These are phyloP conservation scores for Ichneumoninae sp. DNA, from an alignment of 2,888 invertebrate genomes.

Conservation along the genomic window DNA sequence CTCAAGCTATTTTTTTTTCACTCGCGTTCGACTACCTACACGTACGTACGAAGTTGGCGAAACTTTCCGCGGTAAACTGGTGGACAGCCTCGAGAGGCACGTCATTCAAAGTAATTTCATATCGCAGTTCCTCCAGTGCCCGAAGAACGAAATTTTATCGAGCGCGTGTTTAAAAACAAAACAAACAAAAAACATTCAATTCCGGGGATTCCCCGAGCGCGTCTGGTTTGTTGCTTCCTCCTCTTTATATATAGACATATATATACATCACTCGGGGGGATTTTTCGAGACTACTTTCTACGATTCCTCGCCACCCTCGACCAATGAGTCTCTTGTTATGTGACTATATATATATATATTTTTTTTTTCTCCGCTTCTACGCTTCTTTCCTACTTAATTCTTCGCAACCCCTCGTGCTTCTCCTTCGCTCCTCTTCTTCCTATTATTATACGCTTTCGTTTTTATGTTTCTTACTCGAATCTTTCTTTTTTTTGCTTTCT, in stretches of 20 bases:
- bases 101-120: slow-evolving; percentile 58
- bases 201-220: slow-evolving; percentile 51
- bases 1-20: slow-evolving; percentile 2
- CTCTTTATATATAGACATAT: neutral
- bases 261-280: slow-evolving; percentile 5
- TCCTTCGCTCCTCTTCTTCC: slow-evolving; percentile 42
- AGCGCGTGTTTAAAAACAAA: slow-evolving; percentile 52
- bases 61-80: slow-evolving; percentile 41
- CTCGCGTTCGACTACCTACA: neutral
- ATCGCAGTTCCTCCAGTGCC: slow-evolving; percentile 39
- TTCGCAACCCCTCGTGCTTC: slow-evolving; percentile 56
- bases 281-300: slow-evolving; percentile 7
- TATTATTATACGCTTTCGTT: slow-evolving; percentile 43
- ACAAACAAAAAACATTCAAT: slow-evolving; percentile 30
- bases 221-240: slow-evolving; percentile 31
- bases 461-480: slow-evolving; percentile 42
- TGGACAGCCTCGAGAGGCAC: slow-evolving; percentile 48
- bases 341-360: neutral
- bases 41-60: slow-evolving; percentile 17
- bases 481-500: slow-evolving; percentile 61
- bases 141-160: slow-evolving; percentile 24
- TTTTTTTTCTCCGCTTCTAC: slow-evolving; percentile 42
- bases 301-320: slow-evolving; percentile 31
- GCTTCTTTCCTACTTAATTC: slow-evolving; percentile 62
- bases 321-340: slow-evolving; percentile 53